Conservation (phyloP, 2,113 vertebrate species). For the Chaenocephalus aceratus region DNA sequence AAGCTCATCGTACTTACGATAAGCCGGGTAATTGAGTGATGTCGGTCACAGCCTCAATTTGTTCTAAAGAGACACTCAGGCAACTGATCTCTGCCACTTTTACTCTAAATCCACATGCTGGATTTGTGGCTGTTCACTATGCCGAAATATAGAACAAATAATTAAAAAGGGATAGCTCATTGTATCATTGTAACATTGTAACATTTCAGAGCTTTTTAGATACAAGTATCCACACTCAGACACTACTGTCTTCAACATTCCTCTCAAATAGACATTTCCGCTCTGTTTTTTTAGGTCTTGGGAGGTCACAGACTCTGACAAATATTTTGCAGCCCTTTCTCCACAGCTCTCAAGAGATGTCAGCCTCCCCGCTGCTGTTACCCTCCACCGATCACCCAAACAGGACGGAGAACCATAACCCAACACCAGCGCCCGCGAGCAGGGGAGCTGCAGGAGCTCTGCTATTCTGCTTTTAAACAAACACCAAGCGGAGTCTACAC, state of each 20-base stretch:
- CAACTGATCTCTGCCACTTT: constrained; percentile 59
- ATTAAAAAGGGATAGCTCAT: not conserved
- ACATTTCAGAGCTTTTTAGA: not conserved
- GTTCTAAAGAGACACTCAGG: constrained; percentile 48
- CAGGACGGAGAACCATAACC: constrained; percentile 71
- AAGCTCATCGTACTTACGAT: constrained; percentile 68
- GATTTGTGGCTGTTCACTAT: constrained; percentile 3
- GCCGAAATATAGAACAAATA: not conserved
- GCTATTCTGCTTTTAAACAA: constrained; percentile 70
- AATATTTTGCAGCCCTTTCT: not conserved
- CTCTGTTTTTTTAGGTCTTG: not conserved
- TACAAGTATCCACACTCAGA: not conserved
- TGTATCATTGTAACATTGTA: not conserved
- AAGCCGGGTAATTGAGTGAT: constrained; percentile 68
- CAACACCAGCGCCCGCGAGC: constrained; percentile 43
- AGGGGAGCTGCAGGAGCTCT: constrained; percentile 54
- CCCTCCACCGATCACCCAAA: constrained; percentile 36
- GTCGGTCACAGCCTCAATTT: constrained; percentile 49
- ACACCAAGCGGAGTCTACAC: constrained; percentile 57
- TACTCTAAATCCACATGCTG: constrained; percentile 25
- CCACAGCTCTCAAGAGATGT: not conserved
- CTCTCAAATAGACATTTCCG: not conserved
- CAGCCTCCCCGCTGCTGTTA: not conserved
- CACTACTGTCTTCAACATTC: not conserved
- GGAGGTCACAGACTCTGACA: not conserved